Base-by-base conservation (phyloP, 2,888 invertebrate species). In the Amiota minor region DNA sequence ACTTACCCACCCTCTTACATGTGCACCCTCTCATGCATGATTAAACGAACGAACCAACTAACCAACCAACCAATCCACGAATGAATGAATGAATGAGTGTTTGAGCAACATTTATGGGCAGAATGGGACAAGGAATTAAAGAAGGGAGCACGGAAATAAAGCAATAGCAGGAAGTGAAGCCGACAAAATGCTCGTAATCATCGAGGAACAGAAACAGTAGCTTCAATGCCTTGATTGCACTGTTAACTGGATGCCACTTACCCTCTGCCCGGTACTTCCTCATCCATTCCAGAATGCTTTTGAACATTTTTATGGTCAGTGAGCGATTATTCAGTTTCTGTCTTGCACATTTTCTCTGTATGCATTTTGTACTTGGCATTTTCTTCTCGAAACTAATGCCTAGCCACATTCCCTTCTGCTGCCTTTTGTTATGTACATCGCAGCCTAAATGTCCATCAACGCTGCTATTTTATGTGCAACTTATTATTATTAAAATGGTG, bases 401-500 rank as follows among this genome's bases (percentile, higher is more conserved):
- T 12, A 35, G 45, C 62, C 53, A 53, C 53, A 16, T 6, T 6
- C 35, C 35, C 35, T 6, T 6, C 35, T 4, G 35, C 35, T 35
- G 35, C 4, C 35, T 35, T 35, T 35, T 35, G 35, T 35, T 35
- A 35, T 6, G 35, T 35, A 35, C 53, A 53, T 16, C 53, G 53
- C n/a, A 35, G 35, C 35, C 35, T 35, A 35, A 35, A 35, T 35
- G 35, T 35, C 35, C 53, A 53, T 53, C 53, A 53, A 53, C 53
- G 16, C 14, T 53, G 53, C 53, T 59, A 4, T 47, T 35, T 35
- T 47, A 16, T 47, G 16, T 47, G 65, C 49, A 65, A 65, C 47
- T 65, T 65, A 65, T 62, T 62, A 35, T 35, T 35, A 62, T 65
- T 65, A 65, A 65, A 65, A 65, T 65, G 20, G 10, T 47, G 56